Evolutionary conservation across 1,140 invertebrate species (phyloP).

Genomic region (Trichonephila clavata): DNA sequence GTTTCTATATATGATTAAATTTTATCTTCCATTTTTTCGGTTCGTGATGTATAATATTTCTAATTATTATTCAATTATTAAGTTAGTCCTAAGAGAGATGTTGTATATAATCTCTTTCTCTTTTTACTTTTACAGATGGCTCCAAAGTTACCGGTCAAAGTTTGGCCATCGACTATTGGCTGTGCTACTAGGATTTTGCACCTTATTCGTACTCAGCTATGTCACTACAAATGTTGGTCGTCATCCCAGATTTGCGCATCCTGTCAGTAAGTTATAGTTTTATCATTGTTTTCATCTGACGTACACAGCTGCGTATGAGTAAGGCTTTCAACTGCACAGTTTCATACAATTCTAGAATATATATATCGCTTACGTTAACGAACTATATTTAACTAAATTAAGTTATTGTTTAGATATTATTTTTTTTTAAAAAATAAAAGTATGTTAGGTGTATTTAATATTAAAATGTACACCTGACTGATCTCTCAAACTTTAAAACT

Average conservation of each 20-base stretch:
- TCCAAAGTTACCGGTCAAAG: slow-evolving; percentile 69
- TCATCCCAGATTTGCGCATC: slow-evolving; percentile 62
- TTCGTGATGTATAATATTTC: too few species aligned
- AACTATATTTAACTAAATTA: too few species aligned
- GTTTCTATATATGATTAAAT: too few species aligned
- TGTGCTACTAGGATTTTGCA: slow-evolving; percentile 49
- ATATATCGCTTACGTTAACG: too few species aligned
- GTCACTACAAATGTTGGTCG: slow-evolving; percentile 60
- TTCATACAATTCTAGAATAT: too few species aligned
- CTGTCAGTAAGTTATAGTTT: slow-evolving; percentile 65
- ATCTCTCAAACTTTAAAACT: too few species aligned
- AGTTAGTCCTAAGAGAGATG: neutral
- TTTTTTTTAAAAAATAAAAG: too few species aligned
- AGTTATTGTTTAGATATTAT: too few species aligned
- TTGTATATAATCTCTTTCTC: neutral
- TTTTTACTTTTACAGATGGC: slow-evolving; percentile 52
- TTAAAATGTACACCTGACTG: too few species aligned
- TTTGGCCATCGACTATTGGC: slow-evolving; percentile 57
- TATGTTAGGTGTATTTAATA: too few species aligned
- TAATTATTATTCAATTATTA: neutral
- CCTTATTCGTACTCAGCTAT: slow-evolving; percentile 64
- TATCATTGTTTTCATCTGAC: neutral
- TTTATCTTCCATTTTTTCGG: too few species aligned
- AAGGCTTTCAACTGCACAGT: neutral
- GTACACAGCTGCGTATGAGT: neutral